These are phyloP conservation scores for Chrysogorgia sp. DNA, from an alignment of 92 coral and sea anemone species.

Conservation along the genomic window DNA sequence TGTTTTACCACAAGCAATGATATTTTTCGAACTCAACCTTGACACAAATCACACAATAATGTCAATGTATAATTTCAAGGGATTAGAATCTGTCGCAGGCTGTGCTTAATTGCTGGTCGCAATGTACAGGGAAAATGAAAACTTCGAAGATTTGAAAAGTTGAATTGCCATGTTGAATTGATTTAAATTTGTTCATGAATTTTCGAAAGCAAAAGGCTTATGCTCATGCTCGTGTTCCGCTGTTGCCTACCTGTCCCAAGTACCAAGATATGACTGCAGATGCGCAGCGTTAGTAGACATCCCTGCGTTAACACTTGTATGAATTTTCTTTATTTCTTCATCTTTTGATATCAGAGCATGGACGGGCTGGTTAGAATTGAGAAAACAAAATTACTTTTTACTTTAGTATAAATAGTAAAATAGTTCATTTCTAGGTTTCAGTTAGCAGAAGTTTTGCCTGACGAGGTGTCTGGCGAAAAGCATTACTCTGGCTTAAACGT, in stretches of 20 bases:
- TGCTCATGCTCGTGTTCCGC: neutral
- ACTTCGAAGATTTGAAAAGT: too few relatives aligned
- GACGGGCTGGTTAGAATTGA: slow-evolving; percentile 68
- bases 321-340: slow-evolving; percentile 96
- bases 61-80: neutral
- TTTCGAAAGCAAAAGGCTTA: too few relatives aligned
- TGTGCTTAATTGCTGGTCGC: neutral
- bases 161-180: too few relatives aligned
- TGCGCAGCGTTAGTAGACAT: slow-evolving; percentile 98
- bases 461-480: too few relatives aligned
- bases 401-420: neutral
- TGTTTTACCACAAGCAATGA: too few relatives aligned
- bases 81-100: too few relatives aligned
- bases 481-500: too few relatives aligned
- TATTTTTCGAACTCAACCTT: too few relatives aligned
- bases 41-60: too few relatives aligned
- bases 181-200: too few relatives aligned
- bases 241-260: slow-evolving; percentile 92
- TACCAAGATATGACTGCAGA: slow-evolving; percentile 92
- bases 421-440: too few relatives aligned
- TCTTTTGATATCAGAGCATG: slow-evolving; percentile 85
- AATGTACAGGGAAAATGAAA: neutral
- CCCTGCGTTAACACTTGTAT: slow-evolving; percentile 85
- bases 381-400: too few relatives aligned
- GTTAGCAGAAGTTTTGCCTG: slow-evolving; percentile 5